Base-by-base conservation (phyloP, 2,888 invertebrate species). In the Aspidapion aeneum region DNA sequence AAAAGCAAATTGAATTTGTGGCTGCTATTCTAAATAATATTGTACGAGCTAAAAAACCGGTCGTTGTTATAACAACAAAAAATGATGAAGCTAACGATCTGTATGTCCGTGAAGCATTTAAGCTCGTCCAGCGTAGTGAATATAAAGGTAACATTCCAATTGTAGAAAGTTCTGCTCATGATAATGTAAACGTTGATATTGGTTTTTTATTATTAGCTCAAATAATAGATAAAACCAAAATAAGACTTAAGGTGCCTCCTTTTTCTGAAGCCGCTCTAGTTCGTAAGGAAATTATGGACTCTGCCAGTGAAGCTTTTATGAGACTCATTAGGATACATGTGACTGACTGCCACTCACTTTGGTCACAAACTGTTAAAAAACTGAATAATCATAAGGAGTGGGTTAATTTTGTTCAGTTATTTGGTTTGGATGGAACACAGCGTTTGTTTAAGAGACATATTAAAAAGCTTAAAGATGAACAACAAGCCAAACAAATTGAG, bases 141-240 rank as follows among this genome's bases (percentile, higher is more conserved):
- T 95, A 94, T 80, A 94, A 94, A 77, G 90, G 90, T 65, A 87
- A 87, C 74, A 91, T 98, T 72, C 90, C 93, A 1, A 82, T 98
- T 54, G 90, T 98, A 61, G 98, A 98, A 82, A 94, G 96, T 0
- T 98, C 97, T 5, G 90, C 98, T 17, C 96, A 97, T 76, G 94
- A 96, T 75, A 96, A 95, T 74, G 95, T 98, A 68, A 98, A 98
- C 78, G 93, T 97, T 50, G 97, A 98, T 76, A 85, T 93, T 74
- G 94, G 97, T 21, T 94, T 96, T 78, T 85, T 96, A 74, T 83
- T 94, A 60, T 81, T 98, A 63, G 96, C 95, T 21, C 96, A 97
- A 82, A 87, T 95, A 82, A 90, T 96, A 68, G 97, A 98, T 77
- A 91, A 94, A 77, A 89, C 91, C 54, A 95, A 96, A 81, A 87